Percentiles rank a stretch among this genome's conserved stretches.
Evolutionary conservation across 2,888 invertebrate species (phyloP).

Genomic region (Cartodere bifasciata): DNA sequence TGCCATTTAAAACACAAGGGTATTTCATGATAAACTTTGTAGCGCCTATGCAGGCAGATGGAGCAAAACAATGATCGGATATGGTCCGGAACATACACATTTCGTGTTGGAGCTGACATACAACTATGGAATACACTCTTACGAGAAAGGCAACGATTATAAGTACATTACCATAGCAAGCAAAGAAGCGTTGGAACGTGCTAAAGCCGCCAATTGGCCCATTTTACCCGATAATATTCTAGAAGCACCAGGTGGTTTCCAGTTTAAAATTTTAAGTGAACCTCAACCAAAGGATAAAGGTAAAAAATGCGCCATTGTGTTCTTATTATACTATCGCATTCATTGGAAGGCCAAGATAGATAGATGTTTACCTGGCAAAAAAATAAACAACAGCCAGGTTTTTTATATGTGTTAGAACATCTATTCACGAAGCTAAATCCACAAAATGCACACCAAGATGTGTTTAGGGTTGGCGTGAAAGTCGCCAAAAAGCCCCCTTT

Average conservation of each 20-base stretch:
- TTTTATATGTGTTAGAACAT: too few relatives aligned
- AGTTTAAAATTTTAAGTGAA: constrained; percentile 67
- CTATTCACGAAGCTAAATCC: too few relatives aligned
- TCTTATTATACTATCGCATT: too few relatives aligned
- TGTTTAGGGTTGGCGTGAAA: too few relatives aligned
- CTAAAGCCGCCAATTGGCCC: constrained; percentile 60
- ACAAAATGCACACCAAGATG: too few relatives aligned
- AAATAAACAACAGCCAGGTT: too few relatives aligned
- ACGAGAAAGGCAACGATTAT: constrained; percentile 87
- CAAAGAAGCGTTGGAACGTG: constrained; percentile 60
- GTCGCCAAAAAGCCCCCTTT: too few relatives aligned
- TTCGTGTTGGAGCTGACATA: constrained; percentile 96
- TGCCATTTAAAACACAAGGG: too few relatives aligned
- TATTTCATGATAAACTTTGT: constrained; percentile 13
- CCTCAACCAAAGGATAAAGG: constrained; percentile 53
- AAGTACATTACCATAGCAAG: constrained; percentile 74
- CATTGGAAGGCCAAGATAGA: too few relatives aligned
- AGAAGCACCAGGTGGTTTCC: constrained; percentile 87
- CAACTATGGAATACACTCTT: constrained; percentile 85
- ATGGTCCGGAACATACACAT: constrained; percentile 87
- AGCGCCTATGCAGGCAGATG: constrained; percentile 96
- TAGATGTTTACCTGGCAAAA: too few relatives aligned
- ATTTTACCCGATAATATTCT: constrained; percentile 49
- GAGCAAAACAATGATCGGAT: constrained; percentile 99
- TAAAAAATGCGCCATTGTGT: too few relatives aligned